These are phyloP conservation scores for Tetragonula carbonaria DNA, from an alignment of 2,888 invertebrate genomes.

Conservation along the genomic window DNA sequence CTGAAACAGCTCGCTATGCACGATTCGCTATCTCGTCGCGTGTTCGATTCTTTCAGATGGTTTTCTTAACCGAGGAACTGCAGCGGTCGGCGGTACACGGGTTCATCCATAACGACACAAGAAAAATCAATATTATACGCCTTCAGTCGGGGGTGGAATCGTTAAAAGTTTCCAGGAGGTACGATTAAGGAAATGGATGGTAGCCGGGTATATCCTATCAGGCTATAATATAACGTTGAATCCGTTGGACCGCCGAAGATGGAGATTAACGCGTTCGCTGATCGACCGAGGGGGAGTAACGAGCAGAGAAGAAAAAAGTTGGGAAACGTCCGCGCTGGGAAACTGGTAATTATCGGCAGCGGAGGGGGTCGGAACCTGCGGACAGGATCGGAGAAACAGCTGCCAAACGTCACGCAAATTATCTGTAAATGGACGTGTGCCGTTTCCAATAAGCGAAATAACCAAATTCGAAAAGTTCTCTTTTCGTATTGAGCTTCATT, in stretches of 20 bases:
- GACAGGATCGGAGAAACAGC: constrained; percentile 18
- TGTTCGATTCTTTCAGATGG: not conserved
- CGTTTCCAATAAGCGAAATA: not conserved
- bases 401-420: constrained; percentile 19
- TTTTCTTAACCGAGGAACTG: not conserved
- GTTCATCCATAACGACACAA: constrained; percentile 9
- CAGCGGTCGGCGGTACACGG: too few relatives aligned
- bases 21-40: not conserved
- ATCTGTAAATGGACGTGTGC: constrained; percentile 7
- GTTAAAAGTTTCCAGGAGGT: constrained; percentile 26
- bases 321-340: not conserved
- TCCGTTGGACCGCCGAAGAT: constrained; percentile 24
- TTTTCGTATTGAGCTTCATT: not conserved
- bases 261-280: constrained; percentile 49
- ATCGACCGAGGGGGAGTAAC: constrained; percentile 18
- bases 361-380: not conserved
- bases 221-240: constrained; percentile 27
- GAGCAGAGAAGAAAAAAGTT: constrained; percentile 16
- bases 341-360: constrained; percentile 30
- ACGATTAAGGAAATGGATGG: constrained; percentile 46
- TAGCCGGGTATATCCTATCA: constrained; percentile 6
- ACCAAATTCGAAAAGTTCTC: not conserved
- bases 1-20: too few relatives aligned
- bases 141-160: constrained; percentile 28
- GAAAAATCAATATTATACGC: constrained; percentile 35